Evolutionary conservation across 2,113 vertebrate genomes (phyloP), one percentile per base, ranked within the genome.

Genomic region (Calidris pygmaea): DNA sequence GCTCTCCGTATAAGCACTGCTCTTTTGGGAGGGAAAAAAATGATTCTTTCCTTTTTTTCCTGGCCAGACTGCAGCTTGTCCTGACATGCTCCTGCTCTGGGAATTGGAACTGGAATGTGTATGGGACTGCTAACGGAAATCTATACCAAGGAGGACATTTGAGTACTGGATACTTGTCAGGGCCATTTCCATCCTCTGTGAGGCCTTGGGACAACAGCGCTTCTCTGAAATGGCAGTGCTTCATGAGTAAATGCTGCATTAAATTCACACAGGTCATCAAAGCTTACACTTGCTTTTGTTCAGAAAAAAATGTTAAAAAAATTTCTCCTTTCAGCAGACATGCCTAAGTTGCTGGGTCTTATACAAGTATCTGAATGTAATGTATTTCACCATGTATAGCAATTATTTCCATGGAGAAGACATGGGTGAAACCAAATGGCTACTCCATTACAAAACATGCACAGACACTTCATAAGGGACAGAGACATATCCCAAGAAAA

Each of bases 81-180:
- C 95, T 97, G 90, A 93, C 39, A 62, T 94, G 96, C 88, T 89
- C 90, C 68, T 72, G 55, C 80, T 94, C 88, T 90, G 92, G 90
- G 88, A 93, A 65, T 74, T 88, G 26, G 43, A 68, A 71, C 29
- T 88, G 75, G 83, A 85, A 90, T 86, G 79, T 32, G 92, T 34
- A 85, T 17, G 83, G 27, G 78, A 50, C 48, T 88, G 81, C 3
- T n/a, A 41, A 19, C 1, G 12, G 50, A 84, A 75, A 92, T 81
- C 21, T 45, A 11, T 56, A 80, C 66, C 78, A 67, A 70, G 26
- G 77, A 91, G 66, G 58, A 12, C 41, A 37, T 83, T n/a, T 71
- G 32, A 79, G 30, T 1, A 2, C 20, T 83, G 78, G 67, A 23
- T 84, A 3, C 10, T 81, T 60, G 29, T 63, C 78, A 88, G 72